phyloP scores from a whole-genome alignment of 2,888 invertebrate genomes.

The Drosophila melanosoma region DNA sequence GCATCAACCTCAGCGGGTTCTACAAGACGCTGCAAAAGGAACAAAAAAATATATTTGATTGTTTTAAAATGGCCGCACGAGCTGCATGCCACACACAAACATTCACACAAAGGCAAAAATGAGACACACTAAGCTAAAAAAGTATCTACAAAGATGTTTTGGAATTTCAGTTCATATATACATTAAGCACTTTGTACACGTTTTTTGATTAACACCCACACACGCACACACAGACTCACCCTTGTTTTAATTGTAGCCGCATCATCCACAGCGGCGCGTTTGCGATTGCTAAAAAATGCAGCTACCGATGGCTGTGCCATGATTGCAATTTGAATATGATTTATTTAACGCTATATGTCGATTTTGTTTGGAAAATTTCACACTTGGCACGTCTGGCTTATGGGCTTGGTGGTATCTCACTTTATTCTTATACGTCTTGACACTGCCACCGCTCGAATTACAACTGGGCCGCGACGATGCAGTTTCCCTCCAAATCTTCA shows the following conservation, averaged over 20 bases:
- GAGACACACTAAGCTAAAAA: slow-evolving; percentile 21
- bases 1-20: slow-evolving; percentile 41
- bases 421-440: slow-evolving; percentile 68
- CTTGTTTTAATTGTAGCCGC: slow-evolving; percentile 86
- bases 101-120: background rate
- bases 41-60: slow-evolving; percentile 2
- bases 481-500: slow-evolving; percentile 83
- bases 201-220: slow-evolving; percentile 31
- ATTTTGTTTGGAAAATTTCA: slow-evolving; percentile 42
- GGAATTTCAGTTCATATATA: background rate
- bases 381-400: slow-evolving; percentile 58
- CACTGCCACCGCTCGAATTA: slow-evolving; percentile 78
- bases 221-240: slow-evolving; percentile 79
- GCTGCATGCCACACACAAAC: slow-evolving; percentile 25
- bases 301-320: slow-evolving; percentile 93
- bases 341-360: slow-evolving; percentile 29
- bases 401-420: slow-evolving; percentile 26
- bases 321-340: slow-evolving; percentile 44
- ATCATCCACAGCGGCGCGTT: slow-evolving; percentile 90
- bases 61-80: slow-evolving; percentile 56
- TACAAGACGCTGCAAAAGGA: slow-evolving; percentile 56
- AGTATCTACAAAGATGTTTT: slow-evolving; percentile 34
- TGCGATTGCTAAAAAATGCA: slow-evolving; percentile 91
- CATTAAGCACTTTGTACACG: slow-evolving; percentile 18
- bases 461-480: slow-evolving; percentile 75